Evolutionary conservation across 2,888 invertebrate genomes (phyloP).

Genomic region (Noctua janthina): DNA sequence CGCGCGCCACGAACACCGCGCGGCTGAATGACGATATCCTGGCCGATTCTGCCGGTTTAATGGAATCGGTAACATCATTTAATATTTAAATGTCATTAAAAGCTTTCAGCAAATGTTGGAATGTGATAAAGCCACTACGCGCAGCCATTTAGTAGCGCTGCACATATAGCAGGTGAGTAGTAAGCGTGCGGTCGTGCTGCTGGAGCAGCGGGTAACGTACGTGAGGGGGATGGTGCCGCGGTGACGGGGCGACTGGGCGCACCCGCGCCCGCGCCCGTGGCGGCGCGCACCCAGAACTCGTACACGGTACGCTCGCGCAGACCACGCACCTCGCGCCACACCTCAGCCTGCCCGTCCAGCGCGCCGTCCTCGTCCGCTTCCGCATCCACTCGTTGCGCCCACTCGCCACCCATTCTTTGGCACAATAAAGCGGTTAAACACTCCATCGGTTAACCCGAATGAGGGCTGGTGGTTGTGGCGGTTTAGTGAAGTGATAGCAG

Average conservation of each 20-base stretch:
- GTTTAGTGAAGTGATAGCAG: neutral
- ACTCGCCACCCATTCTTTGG: conserved; percentile 80
- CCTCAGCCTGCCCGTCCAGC: conserved; percentile 72
- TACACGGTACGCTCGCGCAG: conserved; percentile 93
- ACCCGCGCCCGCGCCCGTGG: conserved; percentile 91
- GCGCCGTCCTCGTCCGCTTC: conserved; percentile 36
- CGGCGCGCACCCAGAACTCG: conserved; percentile 95
- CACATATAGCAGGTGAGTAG: neutral
- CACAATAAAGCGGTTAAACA: conserved; percentile 11
- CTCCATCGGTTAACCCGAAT: neutral
- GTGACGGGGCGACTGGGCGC: conserved; percentile 91
- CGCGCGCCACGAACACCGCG: conserved; percentile 90
- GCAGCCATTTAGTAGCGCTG: neutral
- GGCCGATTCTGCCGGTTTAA: conserved; percentile 91
- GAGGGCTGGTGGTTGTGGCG: neutral
- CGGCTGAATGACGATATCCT: conserved; percentile 95
- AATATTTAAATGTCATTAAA: neutral
- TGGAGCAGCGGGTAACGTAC: conserved; percentile 57
- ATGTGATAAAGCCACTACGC: neutral
- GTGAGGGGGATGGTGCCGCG: conserved; percentile 88
- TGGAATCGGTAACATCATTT: conserved; percentile 15
- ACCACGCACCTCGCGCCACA: conserved; percentile 92
- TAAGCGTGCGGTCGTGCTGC: neutral
- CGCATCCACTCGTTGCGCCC: conserved; percentile 81
- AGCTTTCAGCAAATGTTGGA: conserved; percentile 7